Percentiles rank a stretch among this genome's conserved stretches.
phyloP scores from a whole-genome alignment of 2,888 invertebrate genomes.

The Ceraclea dissimilis region DNA sequence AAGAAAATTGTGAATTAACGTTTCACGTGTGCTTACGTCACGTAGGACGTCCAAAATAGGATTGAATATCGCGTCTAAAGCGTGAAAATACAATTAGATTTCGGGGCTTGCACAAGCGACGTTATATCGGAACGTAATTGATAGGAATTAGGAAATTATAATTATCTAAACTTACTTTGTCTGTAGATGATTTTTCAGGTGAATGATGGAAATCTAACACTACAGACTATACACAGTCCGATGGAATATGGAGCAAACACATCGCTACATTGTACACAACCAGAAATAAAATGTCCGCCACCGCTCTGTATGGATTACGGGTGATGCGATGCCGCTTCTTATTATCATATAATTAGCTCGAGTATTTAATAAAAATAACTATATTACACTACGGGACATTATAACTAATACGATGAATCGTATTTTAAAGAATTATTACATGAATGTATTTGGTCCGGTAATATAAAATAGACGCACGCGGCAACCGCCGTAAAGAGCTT shows the following conservation, averaged over 20 bases:
- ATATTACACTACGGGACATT: not conserved
- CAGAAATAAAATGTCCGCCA: conserved; percentile 52
- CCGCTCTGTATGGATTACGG: not conserved
- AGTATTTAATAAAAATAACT: not conserved
- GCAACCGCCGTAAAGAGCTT: conserved; percentile 22
- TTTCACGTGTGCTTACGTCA: conserved; percentile 18
- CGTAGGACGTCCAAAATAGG: conserved; percentile 14
- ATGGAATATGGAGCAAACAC: conserved; percentile 1
- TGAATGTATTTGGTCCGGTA: conserved; percentile 10
- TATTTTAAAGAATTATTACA: conserved; percentile 1
- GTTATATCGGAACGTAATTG: not conserved
- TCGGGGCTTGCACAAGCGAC: conserved; percentile 4
- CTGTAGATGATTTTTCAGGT: not conserved
- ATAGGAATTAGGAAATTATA: not conserved
- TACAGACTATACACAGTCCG: not conserved
- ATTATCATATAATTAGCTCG: conserved; percentile 1
- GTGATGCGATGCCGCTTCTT: conserved; percentile 46
- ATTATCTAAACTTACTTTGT: conserved; percentile 8
- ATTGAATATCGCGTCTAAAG: conserved; percentile 11
- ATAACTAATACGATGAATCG: not conserved
- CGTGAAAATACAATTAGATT: conserved; percentile 8
- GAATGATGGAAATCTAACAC: not conserved
- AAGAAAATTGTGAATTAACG: conserved; percentile 4
- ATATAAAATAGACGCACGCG: conserved; percentile 16
- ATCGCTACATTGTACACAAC: conserved; percentile 49